Evolutionary conservation across 1,140 invertebrate species (phyloP), one percentile per base, ranked within the genome.

Genomic region (Cheumatopsyche charites): DNA sequence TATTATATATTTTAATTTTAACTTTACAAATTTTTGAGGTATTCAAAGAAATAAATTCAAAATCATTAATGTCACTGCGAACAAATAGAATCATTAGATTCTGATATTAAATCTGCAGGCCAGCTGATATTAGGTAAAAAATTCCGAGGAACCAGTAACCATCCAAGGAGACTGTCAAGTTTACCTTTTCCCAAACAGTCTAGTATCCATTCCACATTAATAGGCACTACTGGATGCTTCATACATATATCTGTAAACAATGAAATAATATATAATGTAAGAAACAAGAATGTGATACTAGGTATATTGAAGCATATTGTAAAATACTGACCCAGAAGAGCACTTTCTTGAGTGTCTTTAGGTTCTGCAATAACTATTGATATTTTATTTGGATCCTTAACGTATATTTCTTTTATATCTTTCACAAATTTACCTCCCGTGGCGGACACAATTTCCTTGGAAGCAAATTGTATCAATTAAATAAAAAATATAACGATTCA

Each of bases 151-250:
- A 0, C 47, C 47, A 68, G 2, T 68, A 12, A 11, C 5, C 47
- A 19, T n/a, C n/a, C n/a, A n/a, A n/a, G n/a, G n/a, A 68, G 2
- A 36, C 23, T 68, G 19, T 55, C 1, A 36, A 23, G 25, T 36
- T 41, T 36, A 5, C 47, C 23, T 68, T 17, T 55, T 2, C 66
- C 47, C 1, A 68, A 17, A 23, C 23, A 4, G 0, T 68, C 66
- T 23, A 55, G 19, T 17, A 68, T 17, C 66, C 66, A 68, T 41
- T 55, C 47, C 1, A 68, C 25, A 17, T 68, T 55, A 4, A 68
- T n/a, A 6, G 66, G 66, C 26, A 68, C 15, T 0, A 68, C n/a
- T 1, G 3, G 5, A 68, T 55, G 26, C n/a, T 5, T 0, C 15
- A n/a, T 15, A 21, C 26, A 55, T 17, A 68, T 11, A 52, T 68